Base-by-base conservation (phyloP, 2,797 vertebrate species). In the Mormyrops boulengeri region DNA sequence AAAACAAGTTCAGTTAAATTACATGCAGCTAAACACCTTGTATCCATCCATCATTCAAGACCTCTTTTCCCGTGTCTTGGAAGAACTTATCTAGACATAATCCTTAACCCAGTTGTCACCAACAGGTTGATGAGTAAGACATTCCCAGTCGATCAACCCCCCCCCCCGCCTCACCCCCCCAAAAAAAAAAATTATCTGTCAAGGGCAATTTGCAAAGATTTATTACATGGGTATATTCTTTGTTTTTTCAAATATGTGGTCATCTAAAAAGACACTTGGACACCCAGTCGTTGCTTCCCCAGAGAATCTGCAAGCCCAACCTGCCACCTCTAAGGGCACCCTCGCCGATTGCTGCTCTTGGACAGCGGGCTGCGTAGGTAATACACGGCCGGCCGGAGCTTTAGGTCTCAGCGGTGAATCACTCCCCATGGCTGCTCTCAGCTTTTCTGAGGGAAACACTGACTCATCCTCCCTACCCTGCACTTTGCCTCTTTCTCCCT, bases 381-480 rank as follows among this genome's bases (percentile, higher is more conserved):
- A 34, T 14, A 4, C n/a, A n/a, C 34, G 7, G 34, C 8, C 17
- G 6, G 34, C 49, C 6, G 73, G 9, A 55, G 50, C 69, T 30
- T 3, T 19, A 1, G 30, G 88, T 6, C 52, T 11, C 19, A 14
- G 52, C 19, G 14, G 41, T 85, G 55, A 85, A 44, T 89, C 80
- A 66, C 88, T 50, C 22, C 80, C 57, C 22, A 5, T 34, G 52
- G 14, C 30, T 49, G 55, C 88, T 62, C 22, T 7, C 12, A 3
- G 62, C 88, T n/a, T 57, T 82, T 89, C 50, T 38, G 34, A 89
- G 12, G 73, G 53, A 82, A 60, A 84, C 77, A 57, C 50, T 89
- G 50, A 89, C 73, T 89, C 88, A 82, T 84, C 88, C 88, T 41
- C 41, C 44, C 34, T 53, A 44, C 52, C 49, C 52, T 30, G 14